Conservation (phyloP, 2,888 invertebrate species). For the Machimus atricapillus region DNA sequence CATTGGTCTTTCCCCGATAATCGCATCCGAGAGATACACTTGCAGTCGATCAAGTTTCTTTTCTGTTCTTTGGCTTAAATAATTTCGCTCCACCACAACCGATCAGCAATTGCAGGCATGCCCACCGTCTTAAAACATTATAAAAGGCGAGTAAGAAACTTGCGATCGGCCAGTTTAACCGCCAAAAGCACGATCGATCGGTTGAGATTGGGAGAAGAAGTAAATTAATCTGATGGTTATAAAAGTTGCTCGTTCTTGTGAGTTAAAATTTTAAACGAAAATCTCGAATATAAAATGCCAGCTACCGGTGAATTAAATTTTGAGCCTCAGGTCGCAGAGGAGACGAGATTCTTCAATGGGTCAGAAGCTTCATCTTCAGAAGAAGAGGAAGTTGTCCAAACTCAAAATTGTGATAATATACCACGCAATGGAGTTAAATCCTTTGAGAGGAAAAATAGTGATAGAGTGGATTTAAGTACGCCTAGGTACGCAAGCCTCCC, state of each 20-base stretch:
- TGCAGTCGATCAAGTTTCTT: constrained; percentile 24
- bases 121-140: neutral
- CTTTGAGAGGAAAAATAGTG: neutral
- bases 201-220: neutral
- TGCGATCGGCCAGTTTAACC: constrained; percentile 22
- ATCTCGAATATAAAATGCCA: constrained; percentile 52
- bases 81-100: neutral
- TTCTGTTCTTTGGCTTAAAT: neutral
- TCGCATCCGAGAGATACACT: neutral
- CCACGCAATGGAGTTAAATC: neutral
- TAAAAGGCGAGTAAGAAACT: constrained; percentile 30
- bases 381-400: neutral
- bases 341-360: constrained; percentile 23
- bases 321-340: constrained; percentile 49
- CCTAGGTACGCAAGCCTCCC: constrained; percentile 67
- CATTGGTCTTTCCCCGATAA: neutral
- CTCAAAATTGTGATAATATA: neutral
- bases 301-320: constrained; percentile 52
- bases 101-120: constrained; percentile 21
- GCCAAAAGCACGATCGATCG: constrained; percentile 64
- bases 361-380: neutral
- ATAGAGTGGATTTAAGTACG: neutral
- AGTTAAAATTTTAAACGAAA: neutral
- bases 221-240: neutral
- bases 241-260: neutral